A percentile compares a stretch with the other conserved stretches of the same genome.
Conservation (phyloP, 2,113 vertebrate genomes). For the Oreochromis spilurus region DNA sequence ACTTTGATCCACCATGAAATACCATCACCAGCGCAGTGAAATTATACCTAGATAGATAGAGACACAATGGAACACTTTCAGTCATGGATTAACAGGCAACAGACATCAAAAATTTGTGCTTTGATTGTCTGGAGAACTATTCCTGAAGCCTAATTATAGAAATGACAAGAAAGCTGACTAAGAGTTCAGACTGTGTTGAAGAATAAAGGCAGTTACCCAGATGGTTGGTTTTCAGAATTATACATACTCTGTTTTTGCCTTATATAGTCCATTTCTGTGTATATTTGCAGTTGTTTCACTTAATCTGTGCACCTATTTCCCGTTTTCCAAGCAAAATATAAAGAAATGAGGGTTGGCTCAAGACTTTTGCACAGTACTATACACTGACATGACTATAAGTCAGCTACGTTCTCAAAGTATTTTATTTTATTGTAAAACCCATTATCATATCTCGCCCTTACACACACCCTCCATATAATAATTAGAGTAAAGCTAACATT, state of each 20-base stretch:
- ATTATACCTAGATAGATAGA: no score
- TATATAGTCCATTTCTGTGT: neutral
- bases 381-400: neutral
- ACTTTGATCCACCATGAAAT: neutral
- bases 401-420: neutral
- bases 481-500: neutral
- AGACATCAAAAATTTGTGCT: no score
- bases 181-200: neutral
- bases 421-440: neutral
- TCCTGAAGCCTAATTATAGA: no score
- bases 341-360: neutral
- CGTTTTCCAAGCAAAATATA: neutral
- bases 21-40: no score
- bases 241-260: neutral
- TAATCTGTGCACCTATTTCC: neutral
- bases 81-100: no score
- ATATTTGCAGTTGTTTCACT: neutral
- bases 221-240: neutral
- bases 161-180: neutral
- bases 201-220: neutral
- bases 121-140: no score
- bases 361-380: neutral
- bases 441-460: neutral
- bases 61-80: no score
- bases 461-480: neutral